These are phyloP conservation scores for Phylloscopus trochilus DNA, from an alignment of 2,113 vertebrate genomes.

Conservation along the genomic window DNA sequence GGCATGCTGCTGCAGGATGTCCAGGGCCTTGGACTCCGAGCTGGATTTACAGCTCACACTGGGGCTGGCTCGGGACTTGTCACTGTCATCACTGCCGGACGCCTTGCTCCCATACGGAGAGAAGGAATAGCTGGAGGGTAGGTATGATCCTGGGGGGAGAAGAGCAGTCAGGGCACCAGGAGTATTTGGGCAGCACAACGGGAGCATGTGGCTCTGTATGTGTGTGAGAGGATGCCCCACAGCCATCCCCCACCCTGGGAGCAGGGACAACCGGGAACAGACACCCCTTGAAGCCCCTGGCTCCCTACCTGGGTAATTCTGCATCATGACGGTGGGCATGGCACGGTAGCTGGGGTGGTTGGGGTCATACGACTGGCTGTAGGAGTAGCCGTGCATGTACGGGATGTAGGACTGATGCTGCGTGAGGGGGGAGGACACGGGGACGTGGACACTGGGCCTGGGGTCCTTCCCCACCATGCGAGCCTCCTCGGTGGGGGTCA, in stretches of 20 bases:
- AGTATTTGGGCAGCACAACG: rapidly evolving
- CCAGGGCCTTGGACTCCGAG: conserved; percentile 94
- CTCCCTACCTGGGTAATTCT: conserved; percentile 93
- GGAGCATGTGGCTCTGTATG: not conserved
- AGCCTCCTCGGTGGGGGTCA: conserved; percentile 82
- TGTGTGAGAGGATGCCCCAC: not conserved
- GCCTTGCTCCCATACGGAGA: conserved; percentile 93
- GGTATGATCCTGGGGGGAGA: conserved; percentile 83
- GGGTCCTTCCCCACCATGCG: conserved; percentile 89
- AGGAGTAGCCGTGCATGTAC: conserved; percentile 98
- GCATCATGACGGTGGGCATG: conserved; percentile 98
- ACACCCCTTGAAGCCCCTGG: rapidly evolving
- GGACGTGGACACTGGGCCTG: conserved; percentile 88
- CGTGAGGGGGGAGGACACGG: conserved; percentile 90
- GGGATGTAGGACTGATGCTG: conserved; percentile 98
- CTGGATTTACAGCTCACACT: conserved; percentile 88
- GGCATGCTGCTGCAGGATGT: conserved; percentile 96
- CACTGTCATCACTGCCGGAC: conserved; percentile 83
- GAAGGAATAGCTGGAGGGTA: conserved; percentile 94
- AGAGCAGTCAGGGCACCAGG: not conserved
- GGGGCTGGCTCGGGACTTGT: conserved; percentile 94
- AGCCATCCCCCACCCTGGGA: not conserved
- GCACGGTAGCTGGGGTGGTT: conserved; percentile 94
- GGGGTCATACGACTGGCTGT: conserved; percentile 95
- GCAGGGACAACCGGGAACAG: not conserved